phyloP scores from a whole-genome alignment of 2,113 vertebrate genomes.

The Poeciliopsis prolifica region DNA sequence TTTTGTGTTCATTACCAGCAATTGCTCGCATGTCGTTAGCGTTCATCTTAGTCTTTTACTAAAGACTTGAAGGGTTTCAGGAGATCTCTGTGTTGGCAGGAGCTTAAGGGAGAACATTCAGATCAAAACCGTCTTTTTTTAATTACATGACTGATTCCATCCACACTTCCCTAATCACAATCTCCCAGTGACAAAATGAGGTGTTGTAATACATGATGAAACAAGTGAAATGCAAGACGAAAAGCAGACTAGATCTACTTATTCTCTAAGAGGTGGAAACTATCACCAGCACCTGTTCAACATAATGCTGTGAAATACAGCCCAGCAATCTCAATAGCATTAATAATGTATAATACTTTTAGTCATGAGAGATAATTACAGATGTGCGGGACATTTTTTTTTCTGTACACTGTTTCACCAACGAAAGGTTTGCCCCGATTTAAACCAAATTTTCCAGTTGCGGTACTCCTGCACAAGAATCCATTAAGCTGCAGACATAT shows the following conservation, averaged over 20 bases:
- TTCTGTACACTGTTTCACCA: not conserved
- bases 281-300: slow-evolving; percentile 16
- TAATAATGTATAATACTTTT: not conserved
- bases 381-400: not conserved
- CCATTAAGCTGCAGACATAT: slow-evolving; percentile 15
- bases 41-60: slow-evolving; percentile 10
- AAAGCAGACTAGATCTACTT: slow-evolving; percentile 19
- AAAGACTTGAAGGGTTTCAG: slow-evolving; percentile 14
- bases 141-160: slow-evolving; percentile 6
- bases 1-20: not conserved
- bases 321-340: not conserved
- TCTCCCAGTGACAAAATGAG: slow-evolving; percentile 55
- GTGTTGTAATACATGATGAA: slow-evolving; percentile 69
- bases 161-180: slow-evolving; percentile 39
- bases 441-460: not conserved
- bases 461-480: slow-evolving; percentile 7
- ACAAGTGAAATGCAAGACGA: slow-evolving; percentile 54
- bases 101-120: slow-evolving; percentile 4
- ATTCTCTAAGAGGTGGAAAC: slow-evolving; percentile 25
- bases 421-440: not conserved
- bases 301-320: slow-evolving; percentile 8
- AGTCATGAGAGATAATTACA: not conserved
- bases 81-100: slow-evolving; percentile 8
- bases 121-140: not conserved
- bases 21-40: not conserved